A percentile compares a stretch with the other conserved stretches of the same genome.
phyloP scores from a whole-genome alignment of 1,140 invertebrate genomes.

The Triops longicaudatus region DNA sequence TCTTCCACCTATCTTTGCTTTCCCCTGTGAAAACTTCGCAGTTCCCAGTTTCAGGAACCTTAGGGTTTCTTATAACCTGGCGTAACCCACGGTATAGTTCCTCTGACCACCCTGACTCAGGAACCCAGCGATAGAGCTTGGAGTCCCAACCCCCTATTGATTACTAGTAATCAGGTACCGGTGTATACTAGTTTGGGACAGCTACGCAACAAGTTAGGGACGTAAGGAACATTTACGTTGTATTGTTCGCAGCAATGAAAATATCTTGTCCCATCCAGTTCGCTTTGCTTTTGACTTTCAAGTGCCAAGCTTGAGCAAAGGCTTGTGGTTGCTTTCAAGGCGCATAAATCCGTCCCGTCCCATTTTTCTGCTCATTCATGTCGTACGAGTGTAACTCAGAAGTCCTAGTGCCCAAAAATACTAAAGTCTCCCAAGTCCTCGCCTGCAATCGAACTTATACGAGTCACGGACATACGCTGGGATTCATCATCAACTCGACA shows the following conservation, averaged over 20 bases:
- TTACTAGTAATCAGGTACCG: background rate
- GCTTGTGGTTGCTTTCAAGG: background rate
- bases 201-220: background rate
- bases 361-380: background rate
- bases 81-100: background rate
- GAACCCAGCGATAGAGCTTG: background rate
- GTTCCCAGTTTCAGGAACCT: no score
- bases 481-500: no score
- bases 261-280: conserved; percentile 12
- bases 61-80: no score
- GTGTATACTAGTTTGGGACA: background rate
- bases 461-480: no score
- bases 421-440: background rate
- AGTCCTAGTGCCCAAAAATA: background rate
- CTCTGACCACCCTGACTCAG: background rate
- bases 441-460: no score
- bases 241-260: background rate
- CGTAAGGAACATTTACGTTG: background rate
- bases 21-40: background rate
- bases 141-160: background rate
- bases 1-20: background rate
- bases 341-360: background rate
- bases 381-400: background rate
- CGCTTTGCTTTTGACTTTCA: background rate
- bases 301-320: background rate